Conservation (phyloP, 2,888 invertebrate genomes). For the Sympetrum striolatum region DNA sequence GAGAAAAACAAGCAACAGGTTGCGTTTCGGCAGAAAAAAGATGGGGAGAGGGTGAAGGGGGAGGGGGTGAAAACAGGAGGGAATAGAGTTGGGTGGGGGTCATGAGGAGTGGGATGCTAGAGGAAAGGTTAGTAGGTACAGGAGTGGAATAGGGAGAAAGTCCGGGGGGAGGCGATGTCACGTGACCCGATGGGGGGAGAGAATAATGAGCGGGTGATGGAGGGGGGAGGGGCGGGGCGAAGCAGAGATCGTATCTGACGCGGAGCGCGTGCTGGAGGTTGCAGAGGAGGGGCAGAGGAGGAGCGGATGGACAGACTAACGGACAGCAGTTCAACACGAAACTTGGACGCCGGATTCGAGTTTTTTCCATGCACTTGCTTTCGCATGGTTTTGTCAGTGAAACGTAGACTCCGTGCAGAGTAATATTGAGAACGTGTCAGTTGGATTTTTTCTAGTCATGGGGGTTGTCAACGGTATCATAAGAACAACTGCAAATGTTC, state of each 20-base stretch:
- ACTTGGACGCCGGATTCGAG: not conserved
- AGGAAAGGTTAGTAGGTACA: not conserved
- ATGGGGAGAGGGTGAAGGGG: too few species aligned
- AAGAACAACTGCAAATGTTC: too few species aligned
- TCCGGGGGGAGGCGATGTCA: not conserved
- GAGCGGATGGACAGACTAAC: not conserved
- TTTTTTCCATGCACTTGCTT: not conserved
- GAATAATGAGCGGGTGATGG: constrained; percentile 27
- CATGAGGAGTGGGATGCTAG: too few species aligned
- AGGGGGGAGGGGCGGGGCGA: not conserved
- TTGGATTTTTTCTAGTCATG: too few species aligned
- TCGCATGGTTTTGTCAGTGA: not conserved
- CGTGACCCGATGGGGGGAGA: not conserved
- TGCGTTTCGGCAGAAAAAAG: too few species aligned
- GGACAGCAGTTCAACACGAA: not conserved
- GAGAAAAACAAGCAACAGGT: too few species aligned
- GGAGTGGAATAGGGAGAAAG: not conserved
- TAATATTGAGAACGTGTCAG: too few species aligned
- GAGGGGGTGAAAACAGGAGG: too few species aligned
- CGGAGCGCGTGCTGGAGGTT: constrained; percentile 24
- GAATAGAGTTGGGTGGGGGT: too few species aligned
- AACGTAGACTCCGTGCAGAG: too few species aligned
- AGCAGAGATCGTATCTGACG: constrained; percentile 33
- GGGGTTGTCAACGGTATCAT: too few species aligned
- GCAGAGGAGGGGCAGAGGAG: not conserved